Evolutionary conservation across 1,140 invertebrate genomes (phyloP), one percentile per base, ranked within the genome.

Genomic region (Cylas formicarius): DNA sequence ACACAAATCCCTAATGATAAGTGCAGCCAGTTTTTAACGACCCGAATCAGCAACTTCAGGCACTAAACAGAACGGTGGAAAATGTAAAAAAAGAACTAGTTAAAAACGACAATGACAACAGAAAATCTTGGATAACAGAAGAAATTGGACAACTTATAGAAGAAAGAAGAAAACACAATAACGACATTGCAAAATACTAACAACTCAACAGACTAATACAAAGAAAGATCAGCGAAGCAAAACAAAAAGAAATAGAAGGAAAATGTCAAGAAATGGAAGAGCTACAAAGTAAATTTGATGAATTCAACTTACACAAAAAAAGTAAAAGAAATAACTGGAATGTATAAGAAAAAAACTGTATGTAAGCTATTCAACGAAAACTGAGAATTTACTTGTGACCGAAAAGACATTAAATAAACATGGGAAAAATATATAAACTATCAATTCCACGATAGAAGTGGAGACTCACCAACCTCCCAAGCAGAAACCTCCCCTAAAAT

Each of bases 301-400:
- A 32, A 32, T 32, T 32, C 17, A 32, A 32, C 31, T 11, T 7
- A 32, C 31, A 1, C 31, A 16, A 32, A 32, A 32, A 32, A 32
- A 32, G n/a, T n/a, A n/a, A n/a, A 32, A 32, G 29, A 13, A 13
- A 32, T 32, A 32, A 32, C 29, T 13, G 29, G 29, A 32, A 32
- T 6, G 17, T 32, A 32, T 32, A 32, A 32, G n/a, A n/a, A n/a
- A n/a, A n/a, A n/a, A 32, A n/a, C 29, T 13, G 11, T 32, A 32
- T 6, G 6, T 16, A 32, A 32, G 29, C 31, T 32, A 32, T 13
- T 16, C 31, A 32, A 32, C 31, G 1, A 32, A 8, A 32, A 13
- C 7, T 11, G 31, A 32, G 31, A 32, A 32, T n/a, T n/a, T n/a
- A n/a, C n/a, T n/a, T n/a, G n/a, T n/a, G n/a, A n/a, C n/a, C n/a